phyloP scores from a whole-genome alignment of 2,113 vertebrate genomes.

The Equus przewalskii region DNA sequence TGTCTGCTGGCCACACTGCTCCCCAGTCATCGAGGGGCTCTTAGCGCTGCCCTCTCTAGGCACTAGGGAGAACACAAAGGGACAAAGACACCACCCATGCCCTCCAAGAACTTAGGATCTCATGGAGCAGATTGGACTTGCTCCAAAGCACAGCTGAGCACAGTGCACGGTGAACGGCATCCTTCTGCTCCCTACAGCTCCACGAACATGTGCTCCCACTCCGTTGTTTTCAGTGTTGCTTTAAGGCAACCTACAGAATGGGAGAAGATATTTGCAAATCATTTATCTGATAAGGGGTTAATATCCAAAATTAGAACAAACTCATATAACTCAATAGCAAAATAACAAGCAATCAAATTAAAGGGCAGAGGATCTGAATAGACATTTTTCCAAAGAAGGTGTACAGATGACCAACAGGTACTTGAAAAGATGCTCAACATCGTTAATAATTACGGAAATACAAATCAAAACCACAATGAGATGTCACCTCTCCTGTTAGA shows the following conservation, averaged over 20 bases:
- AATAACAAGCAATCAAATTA: background rate
- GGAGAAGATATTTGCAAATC: background rate
- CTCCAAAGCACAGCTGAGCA: background rate
- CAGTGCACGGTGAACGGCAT: fast-evolving
- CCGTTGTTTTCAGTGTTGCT: background rate
- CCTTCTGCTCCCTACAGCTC: fast-evolving
- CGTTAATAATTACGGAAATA: background rate
- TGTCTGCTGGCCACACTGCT: background rate
- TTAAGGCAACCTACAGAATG: background rate
- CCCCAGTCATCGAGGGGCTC: background rate
- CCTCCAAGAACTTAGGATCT: background rate
- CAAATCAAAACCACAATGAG: background rate
- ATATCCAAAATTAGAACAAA: background rate
- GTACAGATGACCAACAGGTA: background rate
- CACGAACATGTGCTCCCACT: background rate
- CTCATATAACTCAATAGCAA: background rate
- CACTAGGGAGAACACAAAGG: background rate
- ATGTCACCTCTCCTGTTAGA: background rate
- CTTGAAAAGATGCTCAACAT: background rate
- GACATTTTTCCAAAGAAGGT: background rate
- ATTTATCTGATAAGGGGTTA: background rate
- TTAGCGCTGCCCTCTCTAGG: background rate
- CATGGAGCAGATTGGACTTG: background rate
- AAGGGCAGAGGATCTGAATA: background rate
- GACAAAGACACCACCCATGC: background rate